phyloP scores from a whole-genome alignment of 2,797 vertebrate species.

The Sebastes minor region DNA sequence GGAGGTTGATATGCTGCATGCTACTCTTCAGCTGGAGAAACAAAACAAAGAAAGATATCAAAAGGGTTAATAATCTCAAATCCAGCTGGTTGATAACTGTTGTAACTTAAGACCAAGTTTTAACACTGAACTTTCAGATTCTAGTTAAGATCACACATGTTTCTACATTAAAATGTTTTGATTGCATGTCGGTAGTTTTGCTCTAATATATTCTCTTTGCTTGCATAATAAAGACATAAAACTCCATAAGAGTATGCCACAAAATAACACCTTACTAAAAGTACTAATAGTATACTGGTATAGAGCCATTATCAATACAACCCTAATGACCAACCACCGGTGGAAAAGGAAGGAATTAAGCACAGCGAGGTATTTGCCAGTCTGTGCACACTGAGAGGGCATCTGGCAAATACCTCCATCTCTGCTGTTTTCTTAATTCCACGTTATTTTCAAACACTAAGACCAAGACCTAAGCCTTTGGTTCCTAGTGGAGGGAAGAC shows the following conservation, averaged over 20 bases:
- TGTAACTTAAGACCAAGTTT: neutral
- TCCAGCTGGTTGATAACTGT: neutral
- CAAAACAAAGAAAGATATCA: constrained; percentile 13
- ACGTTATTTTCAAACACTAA: neutral
- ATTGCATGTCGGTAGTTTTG: no score
- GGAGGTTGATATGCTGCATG: constrained; percentile 84
- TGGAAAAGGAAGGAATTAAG: neutral
- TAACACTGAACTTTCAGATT: neutral
- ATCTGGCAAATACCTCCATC: neutral
- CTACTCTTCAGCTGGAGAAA: constrained; percentile 82
- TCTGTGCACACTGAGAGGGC: neutral
- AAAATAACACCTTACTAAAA: neutral
- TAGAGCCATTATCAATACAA: neutral
- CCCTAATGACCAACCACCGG: neutral
- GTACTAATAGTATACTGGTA: neutral
- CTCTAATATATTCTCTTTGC: no score
- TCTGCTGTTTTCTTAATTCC: neutral
- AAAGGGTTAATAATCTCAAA: neutral
- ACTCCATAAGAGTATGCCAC: no score
- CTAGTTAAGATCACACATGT: neutral
- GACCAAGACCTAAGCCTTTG: neutral
- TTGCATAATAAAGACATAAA: no score
- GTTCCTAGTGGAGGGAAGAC: constrained; percentile 2
- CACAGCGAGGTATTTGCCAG: neutral
- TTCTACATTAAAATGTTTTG: no score